Conservation (phyloP, 1,140 invertebrate genomes). For the Nixonia krombeini region DNA sequence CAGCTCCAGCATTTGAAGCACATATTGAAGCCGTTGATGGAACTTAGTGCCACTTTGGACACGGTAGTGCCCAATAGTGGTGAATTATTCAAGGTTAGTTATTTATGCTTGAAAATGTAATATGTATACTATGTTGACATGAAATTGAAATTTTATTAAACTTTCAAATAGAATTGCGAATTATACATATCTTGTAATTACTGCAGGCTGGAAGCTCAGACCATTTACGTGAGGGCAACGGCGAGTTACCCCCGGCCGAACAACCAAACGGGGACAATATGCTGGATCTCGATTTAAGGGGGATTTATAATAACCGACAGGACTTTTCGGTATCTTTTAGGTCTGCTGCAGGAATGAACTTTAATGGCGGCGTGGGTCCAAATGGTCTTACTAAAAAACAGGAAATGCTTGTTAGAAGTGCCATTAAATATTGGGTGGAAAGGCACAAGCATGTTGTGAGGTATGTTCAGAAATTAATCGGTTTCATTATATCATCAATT, state of each 20-base stretch:
- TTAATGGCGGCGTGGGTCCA: slow-evolving; percentile 75
- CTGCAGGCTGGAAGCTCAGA: slow-evolving; percentile 64
- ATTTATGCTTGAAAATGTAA: no score
- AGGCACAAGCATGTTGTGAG: slow-evolving; percentile 87
- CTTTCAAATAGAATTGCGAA: no score
- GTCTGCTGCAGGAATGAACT: slow-evolving; percentile 75
- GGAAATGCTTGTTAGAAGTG: slow-evolving; percentile 84
- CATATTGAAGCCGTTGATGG: slow-evolving; percentile 88
- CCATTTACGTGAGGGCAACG: slow-evolving; percentile 54
- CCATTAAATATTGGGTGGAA: slow-evolving; percentile 91
- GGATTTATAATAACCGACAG: slow-evolving; percentile 81
- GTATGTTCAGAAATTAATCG: slow-evolving; percentile 65
- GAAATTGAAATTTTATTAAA: no score
- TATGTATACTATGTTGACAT: no score
- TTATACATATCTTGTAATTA: neutral
- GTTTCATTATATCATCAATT: neutral
- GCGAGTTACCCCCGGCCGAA: slow-evolving; percentile 39
- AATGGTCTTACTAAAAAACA: slow-evolving; percentile 86
- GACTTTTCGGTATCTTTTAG: slow-evolving; percentile 83
- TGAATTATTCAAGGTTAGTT: slow-evolving; percentile 77
- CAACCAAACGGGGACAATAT: slow-evolving; percentile 56
- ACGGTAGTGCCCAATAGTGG: slow-evolving; percentile 84
- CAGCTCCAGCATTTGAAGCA: slow-evolving; percentile 87
- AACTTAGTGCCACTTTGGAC: slow-evolving; percentile 84
- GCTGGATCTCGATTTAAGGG: slow-evolving; percentile 78